Base-by-base conservation (phyloP, 1,140 invertebrate genomes). In the Papilio helenus region DNA sequence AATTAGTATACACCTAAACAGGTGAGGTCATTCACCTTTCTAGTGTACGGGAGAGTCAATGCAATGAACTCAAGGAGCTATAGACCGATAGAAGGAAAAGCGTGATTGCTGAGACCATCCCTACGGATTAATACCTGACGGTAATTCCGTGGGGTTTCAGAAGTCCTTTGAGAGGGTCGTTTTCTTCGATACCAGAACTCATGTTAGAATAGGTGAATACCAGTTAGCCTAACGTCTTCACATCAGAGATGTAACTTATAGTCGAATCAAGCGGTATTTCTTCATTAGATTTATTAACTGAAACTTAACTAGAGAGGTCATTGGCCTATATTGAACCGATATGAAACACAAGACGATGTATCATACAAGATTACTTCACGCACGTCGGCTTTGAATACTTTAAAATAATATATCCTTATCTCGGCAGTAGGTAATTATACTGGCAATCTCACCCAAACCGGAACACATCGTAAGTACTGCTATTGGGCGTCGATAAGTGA, bases 351-450 rank as follows among this genome's bases (percentile, higher is more conserved):
- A 44, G 34, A 44, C 39, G n/a, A 42, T 42, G 18, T 49, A 44
- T 72, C 72, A 44, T 74, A 49, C 23, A 29, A 49, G 42, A 74
- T 74, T 49, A 26, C 44, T 74, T 26, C 18, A 74, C 39, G 39
- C 39, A 23, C 20, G n/a, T 12, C 23, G 20, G 20, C 42, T 23
- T 44, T 10, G 72, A 44, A 49, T n/a, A 49, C 23, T n/a, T 74
- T 74, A 74, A 74, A 74, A 74, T 74, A 49, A 74, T 74, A 74
- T 49, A 49, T 49, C 42, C 72, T 51, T 73, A 73, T 73, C 42
- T 73, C 44, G 18, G 44, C 20, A 46, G n/a, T 16, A 7, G 42
- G 12, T 73, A 73, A 73, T 73, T 73, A 73, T 73, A 20, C 14
- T 65, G 61, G 61, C 44, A 46, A 44, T 46, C 72, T 73, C 72